Evolutionary conservation across 1,140 invertebrate genomes (phyloP), one percentile per base, ranked within the genome.

Genomic region (Drosophila bocqueti): DNA sequence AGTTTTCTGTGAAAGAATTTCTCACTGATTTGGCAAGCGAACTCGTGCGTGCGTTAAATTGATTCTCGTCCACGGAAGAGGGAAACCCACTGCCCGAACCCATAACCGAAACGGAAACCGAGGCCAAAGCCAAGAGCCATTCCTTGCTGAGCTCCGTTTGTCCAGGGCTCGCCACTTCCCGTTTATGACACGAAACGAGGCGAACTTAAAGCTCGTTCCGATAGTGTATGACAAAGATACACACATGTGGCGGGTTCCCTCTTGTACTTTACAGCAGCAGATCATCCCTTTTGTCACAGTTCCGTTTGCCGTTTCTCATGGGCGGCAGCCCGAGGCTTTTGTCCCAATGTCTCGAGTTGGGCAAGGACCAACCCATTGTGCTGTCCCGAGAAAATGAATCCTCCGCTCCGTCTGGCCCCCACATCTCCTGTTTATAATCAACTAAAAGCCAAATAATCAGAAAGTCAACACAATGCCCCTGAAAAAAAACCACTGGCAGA

Each of bases 391-490:
- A 73, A 73, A 73, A 73, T 73, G 69, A 73, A 73, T 52, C 71
- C 40, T 7, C 31, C 15, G 6, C 34, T 18, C 50, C 50, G 9
- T 36, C 43, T 5, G 45, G 38, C 67, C n/a, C 31, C 67, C 26
- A 57, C 54, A 40, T 49, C 63, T 67, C 63, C 76, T 69, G 65
- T 76, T 90, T 84, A 89, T 89, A 89, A 90, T 90, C 84, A 89
- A 89, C 84, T 89, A 89, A 89, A 89, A 89, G 84, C 84, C 84
- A 89, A 89, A 89, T 89, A 90, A 89, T 89, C 84, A 90, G 57
- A 90, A 84, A 84, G 84, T 79, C 81, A 84, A 81, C 84, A 87
- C 77, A 87, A 89, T 81, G 50, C 59, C 38, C 38, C 54, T 31
- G 10, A 73, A 73, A 61, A 72, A 54, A 72, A 49, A n/a, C 24